Conservation (phyloP, 2,888 invertebrate genomes). For the Epinotia brunnichana region DNA sequence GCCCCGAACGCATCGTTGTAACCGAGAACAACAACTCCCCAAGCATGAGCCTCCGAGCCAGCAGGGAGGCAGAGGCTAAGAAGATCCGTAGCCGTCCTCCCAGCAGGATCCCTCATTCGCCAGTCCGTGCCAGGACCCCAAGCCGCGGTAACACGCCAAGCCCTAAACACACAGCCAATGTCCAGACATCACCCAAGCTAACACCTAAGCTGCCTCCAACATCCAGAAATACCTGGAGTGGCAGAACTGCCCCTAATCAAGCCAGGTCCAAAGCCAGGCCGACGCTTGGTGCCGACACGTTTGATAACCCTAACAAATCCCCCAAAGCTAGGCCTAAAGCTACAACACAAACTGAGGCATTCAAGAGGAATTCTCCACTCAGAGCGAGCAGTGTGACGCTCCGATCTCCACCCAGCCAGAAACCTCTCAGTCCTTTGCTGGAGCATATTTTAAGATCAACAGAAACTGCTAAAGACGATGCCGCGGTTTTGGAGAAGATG, state of each 20-base stretch:
- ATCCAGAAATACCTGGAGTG: conserved; percentile 89
- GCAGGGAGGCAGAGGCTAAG: conserved; percentile 72
- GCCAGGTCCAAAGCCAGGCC: conserved; percentile 72
- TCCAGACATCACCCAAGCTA: conserved; percentile 75
- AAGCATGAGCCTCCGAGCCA: conserved; percentile 72
- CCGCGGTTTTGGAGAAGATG: conserved; percentile 88
- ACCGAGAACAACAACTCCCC: conserved; percentile 74
- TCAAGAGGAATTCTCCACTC: conserved; percentile 81
- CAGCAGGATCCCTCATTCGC: conserved; percentile 77
- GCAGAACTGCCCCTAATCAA: conserved; percentile 81
- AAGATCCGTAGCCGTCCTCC: conserved; percentile 75
- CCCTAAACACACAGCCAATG: conserved; percentile 68
- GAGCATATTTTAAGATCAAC: conserved; percentile 89
- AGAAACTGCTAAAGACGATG: conserved; percentile 88
- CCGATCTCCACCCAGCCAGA: conserved; percentile 84
- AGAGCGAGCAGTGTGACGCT: conserved; percentile 77
- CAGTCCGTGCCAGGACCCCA: conserved; percentile 69
- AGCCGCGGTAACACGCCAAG: conserved; percentile 77
- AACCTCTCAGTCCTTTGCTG: conserved; percentile 86
- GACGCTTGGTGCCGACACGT: conserved; percentile 73
- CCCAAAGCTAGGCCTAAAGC: conserved; percentile 79
- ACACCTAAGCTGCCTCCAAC: conserved; percentile 74
- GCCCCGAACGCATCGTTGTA: conserved; percentile 74
- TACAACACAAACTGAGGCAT: conserved; percentile 66
- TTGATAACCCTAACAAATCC: conserved; percentile 85